Evolutionary conservation across 2,113 vertebrate genomes (phyloP).

Genomic region (Catharus fuscescens): DNA sequence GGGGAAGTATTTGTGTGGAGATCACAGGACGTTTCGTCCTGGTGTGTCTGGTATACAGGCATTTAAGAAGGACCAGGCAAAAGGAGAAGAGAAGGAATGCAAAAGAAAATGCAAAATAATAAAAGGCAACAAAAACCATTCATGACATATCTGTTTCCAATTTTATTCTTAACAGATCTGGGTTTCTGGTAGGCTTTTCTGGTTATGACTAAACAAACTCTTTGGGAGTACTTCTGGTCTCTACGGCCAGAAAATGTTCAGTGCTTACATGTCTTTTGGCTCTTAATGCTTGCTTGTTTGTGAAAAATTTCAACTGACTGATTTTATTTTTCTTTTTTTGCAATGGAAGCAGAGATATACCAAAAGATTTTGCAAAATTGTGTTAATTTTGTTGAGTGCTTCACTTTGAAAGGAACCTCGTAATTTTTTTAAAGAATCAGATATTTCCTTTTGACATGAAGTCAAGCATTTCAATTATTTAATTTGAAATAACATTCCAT

Average conservation of each 20-base stretch:
- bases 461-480: conserved; percentile 25
- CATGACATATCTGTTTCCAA: conserved; percentile 50
- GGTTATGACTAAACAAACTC: conserved; percentile 41
- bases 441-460: conserved; percentile 11
- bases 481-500: conserved; percentile 16
- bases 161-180: conserved; percentile 50
- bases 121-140: conserved; percentile 46
- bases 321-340: background rate
- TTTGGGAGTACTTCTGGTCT: background rate
- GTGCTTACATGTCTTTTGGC: background rate
- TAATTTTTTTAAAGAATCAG: background rate
- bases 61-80: conserved; percentile 26
- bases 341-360: background rate
- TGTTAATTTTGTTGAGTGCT: background rate
- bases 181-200: conserved; percentile 49
- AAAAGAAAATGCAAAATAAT: conserved; percentile 50
- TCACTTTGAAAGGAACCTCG: background rate
- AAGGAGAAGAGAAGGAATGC: conserved; percentile 40
- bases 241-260: conserved; percentile 6
- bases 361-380: background rate
- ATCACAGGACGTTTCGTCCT: conserved; percentile 33
- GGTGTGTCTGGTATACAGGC: conserved; percentile 58
- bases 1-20: background rate
- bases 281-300: background rate
- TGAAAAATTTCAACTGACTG: background rate